These are phyloP conservation scores for Lycia hirtaria DNA, from an alignment of 2,888 invertebrate genomes.

Conservation along the genomic window DNA sequence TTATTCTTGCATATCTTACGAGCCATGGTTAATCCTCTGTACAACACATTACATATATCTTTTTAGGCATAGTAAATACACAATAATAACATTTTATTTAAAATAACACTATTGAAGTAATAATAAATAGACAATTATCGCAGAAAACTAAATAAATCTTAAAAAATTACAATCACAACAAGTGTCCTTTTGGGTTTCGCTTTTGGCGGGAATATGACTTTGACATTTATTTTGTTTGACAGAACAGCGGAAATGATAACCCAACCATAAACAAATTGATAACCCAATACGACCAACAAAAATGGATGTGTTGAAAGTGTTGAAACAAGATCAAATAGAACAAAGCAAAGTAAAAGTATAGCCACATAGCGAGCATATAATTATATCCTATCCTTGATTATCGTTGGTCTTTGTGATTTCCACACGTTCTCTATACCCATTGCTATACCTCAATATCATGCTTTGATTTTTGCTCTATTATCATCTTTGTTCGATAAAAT, in stretches of 20 bases:
- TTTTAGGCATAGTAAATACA: background rate
- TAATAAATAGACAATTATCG: background rate
- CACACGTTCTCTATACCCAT: too few relatives aligned
- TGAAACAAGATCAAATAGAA: too few relatives aligned
- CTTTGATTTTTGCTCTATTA: too few relatives aligned
- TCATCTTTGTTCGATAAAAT: too few relatives aligned
- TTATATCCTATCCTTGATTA: too few relatives aligned
- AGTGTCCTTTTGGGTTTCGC: background rate
- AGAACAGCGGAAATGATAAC: background rate
- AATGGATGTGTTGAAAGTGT: too few relatives aligned
- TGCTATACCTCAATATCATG: too few relatives aligned
- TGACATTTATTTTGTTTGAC: conserved; percentile 34
- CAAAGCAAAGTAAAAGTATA: too few relatives aligned
- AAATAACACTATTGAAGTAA: background rate
- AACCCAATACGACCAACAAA: background rate
- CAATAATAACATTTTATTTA: background rate
- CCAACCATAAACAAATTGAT: background rate
- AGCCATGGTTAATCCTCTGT: conserved; percentile 44
- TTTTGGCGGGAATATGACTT: conserved; percentile 55
- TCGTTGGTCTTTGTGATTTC: too few relatives aligned
- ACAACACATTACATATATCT: background rate
- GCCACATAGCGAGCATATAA: too few relatives aligned
- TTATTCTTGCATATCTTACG: conserved; percentile 39
- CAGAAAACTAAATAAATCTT: background rate
- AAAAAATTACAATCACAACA: conserved; percentile 3